Base-by-base conservation (phyloP, 2,113 vertebrate genomes). In the Microtus richardsoni region DNA sequence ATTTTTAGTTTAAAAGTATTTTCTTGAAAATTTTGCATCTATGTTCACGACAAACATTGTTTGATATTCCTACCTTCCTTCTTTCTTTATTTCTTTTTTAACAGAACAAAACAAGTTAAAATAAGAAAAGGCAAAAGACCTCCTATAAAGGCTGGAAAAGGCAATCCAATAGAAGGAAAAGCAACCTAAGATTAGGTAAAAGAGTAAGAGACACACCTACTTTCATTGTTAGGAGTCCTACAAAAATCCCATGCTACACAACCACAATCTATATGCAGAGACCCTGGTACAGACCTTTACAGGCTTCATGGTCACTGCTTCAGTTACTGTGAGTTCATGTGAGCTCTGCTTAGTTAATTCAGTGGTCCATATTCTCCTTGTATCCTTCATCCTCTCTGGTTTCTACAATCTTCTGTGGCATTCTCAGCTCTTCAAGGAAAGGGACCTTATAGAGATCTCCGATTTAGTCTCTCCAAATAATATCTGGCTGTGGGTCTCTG, bases 271-370 rank as follows among this genome's bases (percentile, higher is more conserved):
- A 17, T 54, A 54, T 54, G 52, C 52, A 54, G 52, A 54, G 52
- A 54, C 52, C 13, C 52, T 54, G 14, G 1, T 54, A 54, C 52
- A 54, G 16, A 54, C 52, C 52, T 16, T 54, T 17, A 4, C 52
- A 54, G 52, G 52, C 52, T 54, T 3, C 52, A 17, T 54, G 4
- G 14, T 54, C 19, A 79, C 2, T 13, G 11, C 24, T 24, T 24
- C 6, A 5, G 9, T 1, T 11, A 1, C 0, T 0, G 30, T 58
- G 11, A 12, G 5, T n/a, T 19, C 13, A 5, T 54, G 19, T 22
- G 49, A 54, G 16, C 49, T 7, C 44, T 4, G 14, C 33, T 54
- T 80, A n/a, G 78, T 80, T 80, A 4, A 80, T 54, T 80, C 2
- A 5, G 19, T 80, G 5, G 4, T 1, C 49, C 33, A 22, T 12